phyloP scores from a whole-genome alignment of 2,888 invertebrate species.

The Geophilus truncorum region DNA sequence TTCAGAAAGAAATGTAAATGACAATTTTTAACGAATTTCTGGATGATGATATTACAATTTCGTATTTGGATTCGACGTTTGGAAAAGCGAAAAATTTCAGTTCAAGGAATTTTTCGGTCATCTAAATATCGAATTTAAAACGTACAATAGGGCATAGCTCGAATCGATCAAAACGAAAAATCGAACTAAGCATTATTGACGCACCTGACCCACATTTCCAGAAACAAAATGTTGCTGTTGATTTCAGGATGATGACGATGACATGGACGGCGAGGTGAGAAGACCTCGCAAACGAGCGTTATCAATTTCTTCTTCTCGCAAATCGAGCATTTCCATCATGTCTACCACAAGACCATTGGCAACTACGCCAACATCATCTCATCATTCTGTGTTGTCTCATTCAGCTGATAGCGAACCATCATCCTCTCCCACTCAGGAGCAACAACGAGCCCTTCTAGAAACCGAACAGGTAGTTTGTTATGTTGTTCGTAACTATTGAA shows the following conservation, averaged over 20 bases:
- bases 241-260: conserved; percentile 44
- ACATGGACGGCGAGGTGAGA: conserved; percentile 46
- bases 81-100: too few relatives aligned
- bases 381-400: conserved; percentile 33
- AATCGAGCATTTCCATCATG: conserved; percentile 34
- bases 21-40: too few relatives aligned
- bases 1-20: neutral
- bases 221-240: too few relatives aligned
- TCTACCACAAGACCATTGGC: conserved; percentile 36
- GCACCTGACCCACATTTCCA: too few relatives aligned
- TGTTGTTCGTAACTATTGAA: conserved; percentile 28
- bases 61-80: too few relatives aligned
- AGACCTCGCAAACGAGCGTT: conserved; percentile 44
- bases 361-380: conserved; percentile 37
- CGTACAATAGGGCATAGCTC: too few relatives aligned
- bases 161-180: too few relatives aligned
- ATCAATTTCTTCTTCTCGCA: conserved; percentile 37
- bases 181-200: too few relatives aligned
- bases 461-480: conserved; percentile 33
- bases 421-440: conserved; percentile 31
- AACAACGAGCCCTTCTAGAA: conserved; percentile 31
- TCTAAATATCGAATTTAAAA: too few relatives aligned
- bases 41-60: too few relatives aligned
- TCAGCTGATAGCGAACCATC: conserved; percentile 22
- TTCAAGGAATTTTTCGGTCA: too few relatives aligned